phyloP scores from a whole-genome alignment of 35 echinoderm and acorn worm genomes.

The Heliocidaris tuberculata region DNA sequence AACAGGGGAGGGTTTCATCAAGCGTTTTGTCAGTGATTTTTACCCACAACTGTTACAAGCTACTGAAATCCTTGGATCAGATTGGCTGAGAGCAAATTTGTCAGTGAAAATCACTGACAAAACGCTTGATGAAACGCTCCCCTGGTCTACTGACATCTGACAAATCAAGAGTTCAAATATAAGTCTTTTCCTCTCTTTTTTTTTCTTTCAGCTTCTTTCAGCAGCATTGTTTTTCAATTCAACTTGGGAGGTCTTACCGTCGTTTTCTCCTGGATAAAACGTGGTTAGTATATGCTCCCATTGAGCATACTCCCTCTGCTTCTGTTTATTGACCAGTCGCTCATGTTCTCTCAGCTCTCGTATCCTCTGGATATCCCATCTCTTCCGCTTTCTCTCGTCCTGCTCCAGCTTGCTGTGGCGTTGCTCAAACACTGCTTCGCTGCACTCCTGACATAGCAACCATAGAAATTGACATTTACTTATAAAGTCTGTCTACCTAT shows the following conservation, averaged over 20 bases:
- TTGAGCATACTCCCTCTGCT: constrained; percentile 55
- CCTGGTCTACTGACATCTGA: too few relatives aligned
- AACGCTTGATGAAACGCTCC: too few relatives aligned
- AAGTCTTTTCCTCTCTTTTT: too few relatives aligned
- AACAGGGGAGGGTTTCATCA: too few relatives aligned
- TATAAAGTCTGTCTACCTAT: background rate
- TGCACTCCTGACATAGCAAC: constrained; percentile 41
- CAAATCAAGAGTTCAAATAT: too few relatives aligned
- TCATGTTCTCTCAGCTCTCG: constrained; percentile 77
- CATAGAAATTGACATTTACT: background rate
- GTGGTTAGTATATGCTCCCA: constrained; percentile 69
- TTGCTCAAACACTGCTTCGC: constrained; percentile 50
- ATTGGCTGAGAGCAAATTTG: too few relatives aligned
- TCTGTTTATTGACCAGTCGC: constrained; percentile 65
- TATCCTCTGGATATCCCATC: constrained; percentile 82
- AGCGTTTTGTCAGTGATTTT: too few relatives aligned
- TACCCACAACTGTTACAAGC: too few relatives aligned
- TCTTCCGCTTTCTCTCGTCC: constrained; percentile 73
- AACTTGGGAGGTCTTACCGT: constrained; percentile 34
- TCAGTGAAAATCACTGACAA: too few relatives aligned
- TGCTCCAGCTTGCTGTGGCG: constrained; percentile 66
- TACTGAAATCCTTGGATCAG: too few relatives aligned
- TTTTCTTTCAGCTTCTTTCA: too few relatives aligned
- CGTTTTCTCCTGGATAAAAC: constrained; percentile 63
- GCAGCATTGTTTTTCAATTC: too few relatives aligned